These are phyloP conservation scores for Anadara kagoshimensis DNA, from an alignment of 1,140 invertebrate genomes.

Conservation along the genomic window DNA sequence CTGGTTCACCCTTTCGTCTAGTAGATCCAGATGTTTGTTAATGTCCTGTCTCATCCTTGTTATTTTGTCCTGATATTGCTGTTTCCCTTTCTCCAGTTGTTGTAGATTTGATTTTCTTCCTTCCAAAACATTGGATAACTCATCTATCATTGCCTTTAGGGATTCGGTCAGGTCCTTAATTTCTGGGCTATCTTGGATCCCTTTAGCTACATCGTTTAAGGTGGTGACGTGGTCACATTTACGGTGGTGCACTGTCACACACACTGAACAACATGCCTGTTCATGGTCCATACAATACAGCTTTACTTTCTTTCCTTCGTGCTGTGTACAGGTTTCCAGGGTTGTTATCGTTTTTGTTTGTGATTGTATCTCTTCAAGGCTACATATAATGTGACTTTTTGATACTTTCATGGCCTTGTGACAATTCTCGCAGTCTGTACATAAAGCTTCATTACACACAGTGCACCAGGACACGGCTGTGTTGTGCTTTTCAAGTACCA, in stretches of 20 bases:
- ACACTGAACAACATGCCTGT: constrained; percentile 4
- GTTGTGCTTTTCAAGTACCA: not conserved
- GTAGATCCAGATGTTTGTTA: not conserved
- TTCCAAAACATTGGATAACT: not conserved
- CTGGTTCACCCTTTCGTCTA: too few species aligned
- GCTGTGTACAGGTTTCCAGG: not conserved
- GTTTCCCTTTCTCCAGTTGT: not conserved
- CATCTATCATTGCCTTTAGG: not conserved
- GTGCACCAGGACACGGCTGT: not conserved
- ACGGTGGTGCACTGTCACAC: constrained; percentile 9
- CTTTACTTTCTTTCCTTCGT: not conserved
- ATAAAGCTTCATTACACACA: not conserved
- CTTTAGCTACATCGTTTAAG: constrained; percentile 1
- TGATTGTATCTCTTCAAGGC: too few species aligned
- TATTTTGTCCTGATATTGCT: not conserved
- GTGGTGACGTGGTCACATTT: constrained; percentile 1
- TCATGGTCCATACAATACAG: too few species aligned
- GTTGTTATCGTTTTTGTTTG: not conserved
- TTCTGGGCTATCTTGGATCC: not conserved
- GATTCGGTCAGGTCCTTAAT: too few species aligned
- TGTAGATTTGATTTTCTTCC: not conserved
- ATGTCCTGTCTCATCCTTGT: not conserved
- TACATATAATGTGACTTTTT: not conserved
- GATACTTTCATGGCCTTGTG: not conserved
- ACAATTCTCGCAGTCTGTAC: not conserved